phyloP scores from a whole-genome alignment of 2,113 vertebrate species.

The Zingel zingel region DNA sequence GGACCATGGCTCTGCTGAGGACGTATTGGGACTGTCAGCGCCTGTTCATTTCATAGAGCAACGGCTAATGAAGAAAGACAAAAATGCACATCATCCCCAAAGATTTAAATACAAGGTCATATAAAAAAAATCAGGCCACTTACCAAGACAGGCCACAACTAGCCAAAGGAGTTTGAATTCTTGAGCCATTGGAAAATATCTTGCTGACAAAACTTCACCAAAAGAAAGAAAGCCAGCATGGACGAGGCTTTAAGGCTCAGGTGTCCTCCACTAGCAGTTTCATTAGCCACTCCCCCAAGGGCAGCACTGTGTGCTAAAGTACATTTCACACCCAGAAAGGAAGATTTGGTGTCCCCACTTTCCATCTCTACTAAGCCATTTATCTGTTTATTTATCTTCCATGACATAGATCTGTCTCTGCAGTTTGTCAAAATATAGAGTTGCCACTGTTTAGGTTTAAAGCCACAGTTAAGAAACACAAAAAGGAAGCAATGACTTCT shows the following conservation, averaged over 20 bases:
- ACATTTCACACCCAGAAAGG: background rate
- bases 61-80: too few relatives aligned
- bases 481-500: background rate
- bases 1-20: too few relatives aligned
- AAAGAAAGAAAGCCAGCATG: background rate
- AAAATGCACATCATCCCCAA: background rate
- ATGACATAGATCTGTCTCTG: background rate
- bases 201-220: background rate
- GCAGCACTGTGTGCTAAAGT: constrained; percentile 22
- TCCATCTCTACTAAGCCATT: background rate
- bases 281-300: constrained; percentile 60
- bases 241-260: background rate
- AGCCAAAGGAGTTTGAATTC: constrained; percentile 43
- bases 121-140: constrained; percentile 19
- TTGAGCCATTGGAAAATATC: constrained; percentile 39
- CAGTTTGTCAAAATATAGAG: background rate
- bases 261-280: constrained; percentile 41
- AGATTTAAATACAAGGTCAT: background rate
- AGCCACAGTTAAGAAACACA: too few relatives aligned
- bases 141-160: constrained; percentile 46
- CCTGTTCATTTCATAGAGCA: background rate
- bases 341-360: background rate
- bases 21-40: too few relatives aligned
- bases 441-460: too few relatives aligned
- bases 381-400: background rate